phyloP scores from a whole-genome alignment of 2,113 vertebrate genomes.

The Gallinago jamesoni region DNA sequence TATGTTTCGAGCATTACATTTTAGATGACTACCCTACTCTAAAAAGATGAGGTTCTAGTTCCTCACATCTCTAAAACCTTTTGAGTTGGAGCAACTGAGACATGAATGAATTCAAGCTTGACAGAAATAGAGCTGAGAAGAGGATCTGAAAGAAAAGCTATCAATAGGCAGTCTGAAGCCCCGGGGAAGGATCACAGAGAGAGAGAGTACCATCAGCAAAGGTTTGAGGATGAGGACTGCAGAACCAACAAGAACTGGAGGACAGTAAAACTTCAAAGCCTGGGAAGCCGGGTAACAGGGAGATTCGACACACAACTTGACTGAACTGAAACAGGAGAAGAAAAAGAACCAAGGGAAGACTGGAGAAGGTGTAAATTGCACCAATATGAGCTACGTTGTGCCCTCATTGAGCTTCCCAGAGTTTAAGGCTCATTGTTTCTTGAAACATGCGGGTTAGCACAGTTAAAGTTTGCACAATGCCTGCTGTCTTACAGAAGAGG shows the following conservation, averaged over 20 bases:
- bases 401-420: not conserved
- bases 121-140: not conserved
- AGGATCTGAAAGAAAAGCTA: slow-evolving; percentile 41
- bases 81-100: not conserved
- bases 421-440: not conserved
- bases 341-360: not conserved
- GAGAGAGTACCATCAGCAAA: slow-evolving; percentile 11
- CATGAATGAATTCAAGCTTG: slow-evolving; percentile 9
- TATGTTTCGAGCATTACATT: not conserved
- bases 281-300: not conserved
- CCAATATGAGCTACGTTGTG: not conserved
- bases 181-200: not conserved
- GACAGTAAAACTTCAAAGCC: slow-evolving; percentile 42
- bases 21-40: not conserved
- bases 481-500: not conserved
- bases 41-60: not conserved
- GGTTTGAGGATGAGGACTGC: not conserved
- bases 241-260: slow-evolving; percentile 28
- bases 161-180: slow-evolving; percentile 32
- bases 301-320: not conserved
- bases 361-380: not conserved
- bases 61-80: not conserved
- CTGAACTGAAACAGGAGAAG: not conserved
- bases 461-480: not conserved
- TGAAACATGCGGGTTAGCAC: not conserved